Conservation (phyloP, 2,797 vertebrate genomes). For the Moxostoma hubbsi region DNA sequence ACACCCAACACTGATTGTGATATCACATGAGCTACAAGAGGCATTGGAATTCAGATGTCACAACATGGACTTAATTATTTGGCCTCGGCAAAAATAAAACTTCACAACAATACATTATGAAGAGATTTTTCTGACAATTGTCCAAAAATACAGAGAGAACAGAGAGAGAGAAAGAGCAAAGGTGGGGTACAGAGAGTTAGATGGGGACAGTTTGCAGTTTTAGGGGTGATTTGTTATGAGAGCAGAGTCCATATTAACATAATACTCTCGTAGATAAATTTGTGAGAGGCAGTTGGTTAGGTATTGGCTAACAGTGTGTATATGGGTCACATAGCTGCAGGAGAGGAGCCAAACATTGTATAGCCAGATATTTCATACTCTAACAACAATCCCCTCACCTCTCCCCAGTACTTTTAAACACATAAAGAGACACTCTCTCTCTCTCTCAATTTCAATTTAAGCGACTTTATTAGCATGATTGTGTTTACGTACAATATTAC, state of each 20-base stretch:
- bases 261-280: not conserved
- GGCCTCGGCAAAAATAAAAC: no score
- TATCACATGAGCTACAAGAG: no score
- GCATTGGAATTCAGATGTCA: no score
- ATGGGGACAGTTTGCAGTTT: not conserved
- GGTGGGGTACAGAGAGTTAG: not conserved
- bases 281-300: not conserved
- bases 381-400: not conserved
- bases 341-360: not conserved
- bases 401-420: not conserved
- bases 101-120: no score
- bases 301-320: constrained; percentile 15
- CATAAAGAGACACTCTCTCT: not conserved
- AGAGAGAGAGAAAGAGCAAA: not conserved
- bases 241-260: constrained; percentile 28
- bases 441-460: not conserved
- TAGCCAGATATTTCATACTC: not conserved
- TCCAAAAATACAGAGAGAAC: not conserved
- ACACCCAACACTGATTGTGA: no score
- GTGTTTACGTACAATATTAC: no score
- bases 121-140: not conserved
- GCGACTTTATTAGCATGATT: no score
- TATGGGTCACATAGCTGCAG: constrained; percentile 15
- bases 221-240: constrained; percentile 12
- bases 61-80: no score